A percentile compares a stretch with the other conserved stretches of the same genome.
phyloP scores from a whole-genome alignment of 2,888 invertebrate genomes.

The Rhopalosiphum nymphaeae region DNA sequence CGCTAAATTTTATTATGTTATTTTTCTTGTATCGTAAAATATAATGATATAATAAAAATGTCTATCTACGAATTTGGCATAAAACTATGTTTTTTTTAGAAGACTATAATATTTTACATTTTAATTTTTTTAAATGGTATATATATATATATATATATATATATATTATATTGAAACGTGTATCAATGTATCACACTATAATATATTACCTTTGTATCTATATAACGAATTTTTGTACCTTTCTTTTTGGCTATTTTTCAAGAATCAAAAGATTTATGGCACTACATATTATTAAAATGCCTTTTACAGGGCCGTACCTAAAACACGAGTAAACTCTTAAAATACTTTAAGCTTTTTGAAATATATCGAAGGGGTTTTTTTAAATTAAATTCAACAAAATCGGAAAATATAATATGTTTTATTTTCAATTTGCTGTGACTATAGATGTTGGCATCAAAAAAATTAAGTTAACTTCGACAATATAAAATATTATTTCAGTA shows the following conservation, averaged over 20 bases:
- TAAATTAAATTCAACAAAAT: not conserved
- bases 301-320: not conserved
- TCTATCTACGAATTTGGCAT: not conserved
- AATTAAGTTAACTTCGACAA: not conserved
- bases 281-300: slow-evolving; percentile 29
- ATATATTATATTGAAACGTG: not conserved
- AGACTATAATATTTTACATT: not conserved
- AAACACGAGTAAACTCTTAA: not conserved
- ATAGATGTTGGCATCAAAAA: not conserved
- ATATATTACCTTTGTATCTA: slow-evolving; percentile 1
- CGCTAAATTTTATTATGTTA: not conserved
- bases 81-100: not conserved
- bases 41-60: not conserved
- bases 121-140: not conserved
- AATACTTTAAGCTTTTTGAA: not conserved
- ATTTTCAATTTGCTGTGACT: not conserved
- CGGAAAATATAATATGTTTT: not conserved
- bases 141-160: not conserved
- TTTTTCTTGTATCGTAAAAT: not conserved
- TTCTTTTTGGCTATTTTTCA: slow-evolving; percentile 23
- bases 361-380: not conserved
- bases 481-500: not conserved
- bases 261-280: slow-evolving; percentile 31
- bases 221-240: not conserved
- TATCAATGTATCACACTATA: slow-evolving; percentile 8